Percentiles rank a stretch among this genome's conserved stretches.
Evolutionary conservation across 1,140 invertebrate species (phyloP).

Genomic region (Cydia strobilella): DNA sequence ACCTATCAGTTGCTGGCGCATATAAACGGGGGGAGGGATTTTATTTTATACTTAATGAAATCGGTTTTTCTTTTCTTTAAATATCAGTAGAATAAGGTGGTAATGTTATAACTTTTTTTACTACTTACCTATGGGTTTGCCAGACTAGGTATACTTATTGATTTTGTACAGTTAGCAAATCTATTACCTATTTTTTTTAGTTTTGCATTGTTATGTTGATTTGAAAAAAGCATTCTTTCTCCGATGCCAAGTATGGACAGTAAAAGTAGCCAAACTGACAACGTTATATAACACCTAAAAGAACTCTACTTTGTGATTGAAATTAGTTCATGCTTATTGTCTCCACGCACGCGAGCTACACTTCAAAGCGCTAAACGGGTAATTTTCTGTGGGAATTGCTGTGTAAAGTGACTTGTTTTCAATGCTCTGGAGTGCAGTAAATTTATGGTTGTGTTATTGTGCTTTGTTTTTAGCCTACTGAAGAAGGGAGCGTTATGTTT

Average conservation of each 20-base stretch:
- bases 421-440: neutral
- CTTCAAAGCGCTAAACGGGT: neutral
- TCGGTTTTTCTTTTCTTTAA: too few relatives aligned
- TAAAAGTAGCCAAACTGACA: neutral
- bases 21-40: too few relatives aligned
- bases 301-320: neutral
- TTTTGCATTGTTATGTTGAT: neutral
- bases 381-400: neutral
- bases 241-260: neutral
- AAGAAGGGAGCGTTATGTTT: neutral
- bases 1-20: too few relatives aligned
- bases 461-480: neutral
- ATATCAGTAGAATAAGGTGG: too few relatives aligned
- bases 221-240: neutral
- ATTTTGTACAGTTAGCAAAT: too few relatives aligned
- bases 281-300: neutral
- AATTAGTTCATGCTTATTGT: conserved; percentile 6
- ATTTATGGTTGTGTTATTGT: neutral
- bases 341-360: neutral
- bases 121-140: too few relatives aligned
- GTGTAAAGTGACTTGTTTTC: neutral
- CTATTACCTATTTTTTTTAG: neutral
- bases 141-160: too few relatives aligned
- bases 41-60: too few relatives aligned
- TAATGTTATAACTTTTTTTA: too few relatives aligned